A percentile compares a stretch with the other conserved stretches of the same genome.
phyloP scores from a whole-genome alignment of 2,797 vertebrate genomes.

The Bradypodion pumilum region DNA sequence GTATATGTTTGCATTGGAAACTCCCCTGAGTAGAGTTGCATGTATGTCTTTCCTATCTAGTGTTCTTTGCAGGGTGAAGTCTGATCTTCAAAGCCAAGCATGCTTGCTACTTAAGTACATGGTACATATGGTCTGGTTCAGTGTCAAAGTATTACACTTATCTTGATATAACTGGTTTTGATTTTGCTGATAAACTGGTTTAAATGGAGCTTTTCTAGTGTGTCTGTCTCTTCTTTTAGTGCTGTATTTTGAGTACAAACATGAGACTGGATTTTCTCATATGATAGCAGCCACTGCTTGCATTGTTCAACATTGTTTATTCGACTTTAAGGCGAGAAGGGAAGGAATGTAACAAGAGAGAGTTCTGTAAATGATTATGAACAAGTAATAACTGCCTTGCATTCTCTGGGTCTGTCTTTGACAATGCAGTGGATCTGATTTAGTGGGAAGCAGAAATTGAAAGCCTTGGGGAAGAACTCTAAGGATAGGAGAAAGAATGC shows the following conservation, averaged over 20 bases:
- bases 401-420: not conserved
- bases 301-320: not conserved
- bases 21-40: too few relatives aligned
- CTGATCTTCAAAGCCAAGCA: not conserved
- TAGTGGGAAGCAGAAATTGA: not conserved
- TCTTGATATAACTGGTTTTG: conserved; percentile 25
- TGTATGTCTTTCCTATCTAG: not conserved
- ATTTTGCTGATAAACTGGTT: conserved; percentile 18
- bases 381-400: not conserved
- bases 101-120: not conserved
- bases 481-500: not conserved
- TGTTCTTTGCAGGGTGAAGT: not conserved
- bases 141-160: not conserved
- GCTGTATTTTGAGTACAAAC: not conserved
- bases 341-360: not conserved
- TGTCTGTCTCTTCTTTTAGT: not conserved
- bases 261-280: not conserved
- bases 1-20: too few relatives aligned
- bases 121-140: not conserved
- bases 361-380: not conserved
- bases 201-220: conserved; percentile 4
- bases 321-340: not conserved
- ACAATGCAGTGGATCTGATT: not conserved
- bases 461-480: not conserved
- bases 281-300: not conserved